Evolutionary conservation across 2,797 vertebrate genomes (phyloP).

Genomic region (Sciaenops ocellatus): DNA sequence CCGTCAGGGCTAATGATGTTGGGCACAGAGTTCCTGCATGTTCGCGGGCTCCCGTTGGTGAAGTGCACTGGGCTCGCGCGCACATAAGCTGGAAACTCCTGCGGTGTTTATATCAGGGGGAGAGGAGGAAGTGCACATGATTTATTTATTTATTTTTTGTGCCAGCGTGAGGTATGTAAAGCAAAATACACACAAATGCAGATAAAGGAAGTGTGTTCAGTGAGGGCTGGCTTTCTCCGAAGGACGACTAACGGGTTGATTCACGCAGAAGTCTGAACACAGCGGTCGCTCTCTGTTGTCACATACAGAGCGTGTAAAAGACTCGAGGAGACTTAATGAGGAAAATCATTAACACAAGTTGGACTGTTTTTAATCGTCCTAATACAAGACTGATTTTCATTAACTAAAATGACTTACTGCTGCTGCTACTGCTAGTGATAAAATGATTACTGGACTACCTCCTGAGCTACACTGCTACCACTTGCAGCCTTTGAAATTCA

Average conservation of each 20-base stretch:
- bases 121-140: conserved; percentile 39
- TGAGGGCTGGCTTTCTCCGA: conserved; percentile 27
- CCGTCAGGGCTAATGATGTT: conserved; percentile 95
- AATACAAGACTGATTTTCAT: not conserved
- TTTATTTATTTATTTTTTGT: not conserved
- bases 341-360: conserved; percentile 38
- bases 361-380: conserved; percentile 18
- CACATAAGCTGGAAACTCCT: conserved; percentile 95
- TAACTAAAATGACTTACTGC: conserved; percentile 11
- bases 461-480: too few relatives aligned
- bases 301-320: not conserved
- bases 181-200: conserved; percentile 34
- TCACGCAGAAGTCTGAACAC: conserved; percentile 44
- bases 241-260: conserved; percentile 47
- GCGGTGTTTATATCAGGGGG: conserved; percentile 20
- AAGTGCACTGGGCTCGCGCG: conserved; percentile 95
- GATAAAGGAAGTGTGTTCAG: conserved; percentile 41
- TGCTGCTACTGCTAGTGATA: too few relatives aligned
- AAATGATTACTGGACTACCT: too few relatives aligned
- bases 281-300: conserved; percentile 34
- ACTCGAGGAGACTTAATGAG: conserved; percentile 26
- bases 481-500: not conserved
- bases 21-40: conserved; percentile 93
- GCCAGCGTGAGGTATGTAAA: conserved; percentile 41
- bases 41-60: conserved; percentile 95